Conservation (phyloP, 2,797 vertebrate genomes). For the Bovichtus variegatus region DNA sequence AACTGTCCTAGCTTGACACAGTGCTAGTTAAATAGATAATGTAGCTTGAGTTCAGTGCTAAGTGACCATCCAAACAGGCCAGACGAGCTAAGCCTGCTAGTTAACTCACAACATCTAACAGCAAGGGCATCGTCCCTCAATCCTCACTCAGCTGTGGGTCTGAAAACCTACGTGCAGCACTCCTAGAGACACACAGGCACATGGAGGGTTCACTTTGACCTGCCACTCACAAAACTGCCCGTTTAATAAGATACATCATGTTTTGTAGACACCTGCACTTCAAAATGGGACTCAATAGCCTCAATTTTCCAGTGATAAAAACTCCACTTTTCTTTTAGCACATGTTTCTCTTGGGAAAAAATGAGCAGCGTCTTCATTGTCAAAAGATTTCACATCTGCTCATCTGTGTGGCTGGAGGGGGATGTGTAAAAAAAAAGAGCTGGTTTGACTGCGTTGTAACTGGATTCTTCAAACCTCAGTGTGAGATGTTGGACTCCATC, state of each 20-base stretch:
- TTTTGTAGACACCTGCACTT: slow-evolving; percentile 43
- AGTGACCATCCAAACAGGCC: slow-evolving; percentile 24
- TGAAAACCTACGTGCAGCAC: slow-evolving; percentile 26
- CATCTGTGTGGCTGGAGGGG: slow-evolving; percentile 12
- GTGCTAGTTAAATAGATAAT: slow-evolving; percentile 45
- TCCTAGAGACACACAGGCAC: slow-evolving; percentile 27
- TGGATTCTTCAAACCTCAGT: not conserved
- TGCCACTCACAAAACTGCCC: slow-evolving; percentile 49
- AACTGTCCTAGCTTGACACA: slow-evolving; percentile 49
- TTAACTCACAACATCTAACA: slow-evolving; percentile 26
- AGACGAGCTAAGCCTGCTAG: slow-evolving; percentile 28
- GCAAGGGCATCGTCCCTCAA: not conserved
- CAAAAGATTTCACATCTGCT: not conserved
- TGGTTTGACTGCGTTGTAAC: slow-evolving; percentile 17
- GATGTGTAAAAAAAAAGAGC: not conserved
- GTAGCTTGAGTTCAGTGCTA: slow-evolving; percentile 59
- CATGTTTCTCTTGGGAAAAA: not conserved
- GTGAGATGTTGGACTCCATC: slow-evolving; percentile 28
- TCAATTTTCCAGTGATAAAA: not conserved
- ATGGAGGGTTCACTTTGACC: slow-evolving; percentile 48
- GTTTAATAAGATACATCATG: slow-evolving; percentile 28
- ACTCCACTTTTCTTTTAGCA: slow-evolving; percentile 4
- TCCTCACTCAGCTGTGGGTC: slow-evolving; percentile 12
- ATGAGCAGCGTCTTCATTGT: slow-evolving; percentile 12
- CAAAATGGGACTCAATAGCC: not conserved